Base-by-base conservation (phyloP, 2,797 vertebrate genomes). In the Kryptolebias ocellatus region DNA sequence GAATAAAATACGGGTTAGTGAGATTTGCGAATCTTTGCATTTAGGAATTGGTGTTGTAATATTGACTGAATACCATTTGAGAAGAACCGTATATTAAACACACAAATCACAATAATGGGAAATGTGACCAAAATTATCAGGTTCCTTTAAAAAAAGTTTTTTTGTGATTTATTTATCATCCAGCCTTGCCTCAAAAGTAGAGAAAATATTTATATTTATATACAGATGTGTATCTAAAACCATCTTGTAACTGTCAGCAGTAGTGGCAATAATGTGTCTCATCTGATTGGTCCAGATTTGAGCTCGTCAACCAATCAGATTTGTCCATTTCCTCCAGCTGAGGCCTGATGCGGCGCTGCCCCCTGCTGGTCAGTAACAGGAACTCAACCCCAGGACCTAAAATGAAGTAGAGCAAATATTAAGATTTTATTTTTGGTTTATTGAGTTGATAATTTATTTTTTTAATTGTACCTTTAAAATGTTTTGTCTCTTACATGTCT, bases 381-480 rank as follows among this genome's bases (percentile, higher is more conserved):
- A 82, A 59, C 46, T 54, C 31, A 54, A 5, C 47, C 64, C 45
- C 55, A 53, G 60, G 64, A 78, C 72, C 64, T 54, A 64, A 61
- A 76, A 53, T n/a, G 31, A 62, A 45, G 82, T 28, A 57, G 72
- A 67, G 74, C 65, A 74, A 63, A 81, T 77, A 76, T 67, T 53
- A 83, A 85, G 81, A 83, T 83, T 86, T 87, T 90, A 82, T 86
- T 87, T 90, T 85, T 82, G 80, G 72, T 85, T 89, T 85, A 82
- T 83, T 10, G 20, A 87, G 78, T 86, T 87, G 73, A 86, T 90
- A 87, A 88, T 88, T 88, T 88, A 89, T 90, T 90, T 90, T 87
- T 90, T 86, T 88, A 42, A 90, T 85, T 54, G 79, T 78, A 80
- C 66, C 72, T 79, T 86, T 77, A 37, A 62, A 58, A 74, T 67